Conservation (phyloP, 2,888 invertebrate genomes). For the Dolichopus griseipennis region DNA sequence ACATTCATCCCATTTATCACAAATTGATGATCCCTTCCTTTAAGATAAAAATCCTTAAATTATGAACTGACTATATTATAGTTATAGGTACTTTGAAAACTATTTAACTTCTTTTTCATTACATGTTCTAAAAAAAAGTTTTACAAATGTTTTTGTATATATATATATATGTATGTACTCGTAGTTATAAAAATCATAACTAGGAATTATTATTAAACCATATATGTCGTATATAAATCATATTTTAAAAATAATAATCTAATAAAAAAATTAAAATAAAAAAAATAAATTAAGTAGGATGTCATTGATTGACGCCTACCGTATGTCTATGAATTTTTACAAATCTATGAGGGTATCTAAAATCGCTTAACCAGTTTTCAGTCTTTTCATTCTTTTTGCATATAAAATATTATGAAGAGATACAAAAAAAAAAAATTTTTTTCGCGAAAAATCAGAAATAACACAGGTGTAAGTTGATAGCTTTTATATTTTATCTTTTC, state of each 20-base stretch:
- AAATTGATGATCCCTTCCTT: too few relatives aligned
- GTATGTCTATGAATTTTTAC: not conserved
- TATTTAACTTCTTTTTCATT: too few relatives aligned
- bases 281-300: constrained; percentile 3
- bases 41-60: too few relatives aligned
- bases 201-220: constrained; percentile 21
- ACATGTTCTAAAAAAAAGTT: constrained; percentile 16
- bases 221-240: constrained; percentile 11
- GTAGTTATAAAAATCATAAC: constrained; percentile 11
- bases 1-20: too few relatives aligned
- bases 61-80: too few relatives aligned
- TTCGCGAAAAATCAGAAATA: not conserved
- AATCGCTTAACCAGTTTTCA: constrained; percentile 1
- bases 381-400: not conserved
- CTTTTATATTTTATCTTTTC: too few relatives aligned
- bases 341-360: constrained; percentile 2
- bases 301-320: constrained; percentile 13
- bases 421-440: not conserved
- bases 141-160: not conserved
- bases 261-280: constrained; percentile 12
- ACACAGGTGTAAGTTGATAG: not conserved
- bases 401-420: not conserved
- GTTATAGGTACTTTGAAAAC: too few relatives aligned
- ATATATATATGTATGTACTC: not conserved
- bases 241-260: constrained; percentile 8